A percentile compares a stretch with the other conserved stretches of the same genome.
These are phyloP conservation scores for Pseudochaenichthys georgianus DNA, from an alignment of 2,797 vertebrate species.

Conservation along the genomic window DNA sequence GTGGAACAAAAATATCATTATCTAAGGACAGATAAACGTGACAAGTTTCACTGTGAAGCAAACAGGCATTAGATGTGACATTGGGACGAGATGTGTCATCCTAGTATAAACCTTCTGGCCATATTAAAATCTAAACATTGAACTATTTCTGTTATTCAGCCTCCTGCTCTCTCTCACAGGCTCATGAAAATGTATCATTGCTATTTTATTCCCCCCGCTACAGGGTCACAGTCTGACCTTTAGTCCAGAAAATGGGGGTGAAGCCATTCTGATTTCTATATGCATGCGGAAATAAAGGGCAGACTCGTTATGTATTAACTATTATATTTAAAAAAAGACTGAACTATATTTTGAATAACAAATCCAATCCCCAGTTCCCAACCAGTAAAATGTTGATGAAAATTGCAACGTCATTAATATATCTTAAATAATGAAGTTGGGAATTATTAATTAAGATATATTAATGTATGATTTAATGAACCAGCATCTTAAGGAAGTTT, in stretches of 20 bases:
- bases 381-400: not conserved
- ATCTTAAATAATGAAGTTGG: constrained; percentile 20
- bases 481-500: not conserved
- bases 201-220: constrained; percentile 20
- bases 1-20: constrained; percentile 18
- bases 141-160: constrained; percentile 6
- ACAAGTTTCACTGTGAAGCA: constrained; percentile 13
- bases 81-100: constrained; percentile 2
- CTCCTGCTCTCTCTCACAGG: constrained; percentile 13
- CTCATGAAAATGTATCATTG: constrained; percentile 46
- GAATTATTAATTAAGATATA: constrained; percentile 1
- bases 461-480: constrained; percentile 24
- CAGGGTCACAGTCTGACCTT: constrained; percentile 13
- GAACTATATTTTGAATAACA: not conserved
- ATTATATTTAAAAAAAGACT: not conserved
- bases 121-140: constrained; percentile 4
- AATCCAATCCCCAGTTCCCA: not conserved
- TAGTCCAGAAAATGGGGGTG: constrained; percentile 3
- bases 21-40: constrained; percentile 2
- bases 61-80: constrained; percentile 15
- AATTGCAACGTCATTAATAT: not conserved
- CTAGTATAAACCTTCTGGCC: constrained; percentile 19
- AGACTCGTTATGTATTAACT: constrained; percentile 19
- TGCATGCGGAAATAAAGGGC: constrained; percentile 3
- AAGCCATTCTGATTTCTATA: constrained; percentile 34